phyloP scores from a whole-genome alignment of 2,888 invertebrate species.

The Horisme vitalbata region DNA sequence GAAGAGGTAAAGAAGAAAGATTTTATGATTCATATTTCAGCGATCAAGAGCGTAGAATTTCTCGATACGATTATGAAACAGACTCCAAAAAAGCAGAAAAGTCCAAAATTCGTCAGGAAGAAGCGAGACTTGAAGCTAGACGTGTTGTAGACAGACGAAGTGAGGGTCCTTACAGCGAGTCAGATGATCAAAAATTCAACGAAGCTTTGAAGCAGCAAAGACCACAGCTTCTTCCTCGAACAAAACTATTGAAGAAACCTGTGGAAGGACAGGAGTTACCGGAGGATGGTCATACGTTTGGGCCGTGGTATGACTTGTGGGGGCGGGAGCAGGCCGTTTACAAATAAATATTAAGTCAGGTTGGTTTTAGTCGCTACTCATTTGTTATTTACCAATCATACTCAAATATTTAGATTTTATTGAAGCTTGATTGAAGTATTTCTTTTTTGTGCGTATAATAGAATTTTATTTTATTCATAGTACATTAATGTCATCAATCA shows the following conservation, averaged over 20 bases:
- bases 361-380: slow-evolving; percentile 44
- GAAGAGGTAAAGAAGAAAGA: slow-evolving; percentile 65
- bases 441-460: too few species aligned
- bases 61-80: slow-evolving; percentile 76
- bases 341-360: slow-evolving; percentile 64
- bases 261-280: slow-evolving; percentile 73
- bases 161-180: slow-evolving; percentile 74
- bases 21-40: slow-evolving; percentile 77
- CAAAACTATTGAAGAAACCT: slow-evolving; percentile 85
- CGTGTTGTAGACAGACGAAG: slow-evolving; percentile 66
- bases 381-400: slow-evolving; percentile 17
- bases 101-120: slow-evolving; percentile 76
- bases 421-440: too few species aligned
- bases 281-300: slow-evolving; percentile 88
- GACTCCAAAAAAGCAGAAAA: slow-evolving; percentile 81
- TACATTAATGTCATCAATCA: too few species aligned
- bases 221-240: slow-evolving; percentile 86
- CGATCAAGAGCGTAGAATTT: slow-evolving; percentile 68
- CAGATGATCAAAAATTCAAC: slow-evolving; percentile 83
- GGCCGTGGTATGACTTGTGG: slow-evolving; percentile 96
- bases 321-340: slow-evolving; percentile 87
- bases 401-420: too few species aligned
- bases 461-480: too few species aligned
- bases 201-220: slow-evolving; percentile 76
- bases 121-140: slow-evolving; percentile 71